Conservation (phyloP, 2,797 vertebrate genomes). For the Amazonetta brasiliensis region DNA sequence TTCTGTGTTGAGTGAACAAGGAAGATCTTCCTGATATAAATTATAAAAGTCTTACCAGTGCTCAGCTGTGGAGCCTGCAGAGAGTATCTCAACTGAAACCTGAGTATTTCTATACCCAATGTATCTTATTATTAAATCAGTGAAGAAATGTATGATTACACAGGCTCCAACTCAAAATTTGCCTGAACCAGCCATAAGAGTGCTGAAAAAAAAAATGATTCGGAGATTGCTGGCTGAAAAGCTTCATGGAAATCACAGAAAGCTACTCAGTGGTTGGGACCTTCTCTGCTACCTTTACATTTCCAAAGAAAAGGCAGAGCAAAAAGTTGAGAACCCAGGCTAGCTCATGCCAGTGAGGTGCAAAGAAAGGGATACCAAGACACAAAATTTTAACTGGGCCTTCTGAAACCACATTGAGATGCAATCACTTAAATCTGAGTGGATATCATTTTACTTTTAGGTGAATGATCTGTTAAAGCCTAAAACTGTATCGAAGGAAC, state of each 20-base stretch:
- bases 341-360: not conserved
- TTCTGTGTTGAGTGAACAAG: not conserved
- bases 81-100: not conserved
- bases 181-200: not conserved
- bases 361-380: not conserved
- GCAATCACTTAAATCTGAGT: not conserved
- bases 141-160: not conserved
- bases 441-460: not conserved
- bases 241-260: not conserved
- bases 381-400: not conserved
- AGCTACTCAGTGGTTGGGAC: accelerated
- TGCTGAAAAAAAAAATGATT: not conserved
- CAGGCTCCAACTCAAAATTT: not conserved
- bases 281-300: not conserved
- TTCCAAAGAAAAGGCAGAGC: not conserved
- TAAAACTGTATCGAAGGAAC: not conserved
- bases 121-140: not conserved
- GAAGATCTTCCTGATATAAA: not conserved
- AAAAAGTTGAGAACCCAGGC: not conserved
- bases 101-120: not conserved
- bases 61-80: not conserved
- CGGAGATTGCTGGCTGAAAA: not conserved
- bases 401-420: not conserved
- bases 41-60: not conserved
- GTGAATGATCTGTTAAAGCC: not conserved